Base-by-base conservation (phyloP, 2,888 invertebrate species). In the Ecliptopera silaceata region DNA sequence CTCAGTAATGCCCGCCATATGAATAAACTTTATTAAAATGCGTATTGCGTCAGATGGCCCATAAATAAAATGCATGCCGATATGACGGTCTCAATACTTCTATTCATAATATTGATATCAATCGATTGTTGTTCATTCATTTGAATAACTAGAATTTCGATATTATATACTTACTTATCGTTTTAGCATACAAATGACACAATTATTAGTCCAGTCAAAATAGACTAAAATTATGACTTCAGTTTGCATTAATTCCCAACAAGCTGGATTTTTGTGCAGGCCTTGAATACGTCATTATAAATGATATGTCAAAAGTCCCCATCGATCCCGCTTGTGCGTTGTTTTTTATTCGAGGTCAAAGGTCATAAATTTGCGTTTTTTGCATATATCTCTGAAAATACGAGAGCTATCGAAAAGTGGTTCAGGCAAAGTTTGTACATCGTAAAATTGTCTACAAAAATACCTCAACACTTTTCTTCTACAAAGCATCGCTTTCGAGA, bases 21-120 rank as follows among this genome's bases (percentile, higher is more conserved):
- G 46, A 55, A 53, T 59, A 61, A 61, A 53, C 52, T 53, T 54
- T 61, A 64, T 64, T 61, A 52, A 64, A 61, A 61, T 58, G 48
- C 59, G 39, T 42, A 54, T 63, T 64, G 61, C 64, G 66, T 66
- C 61, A 66, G 52, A 57, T 61, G 57, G 49, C 52, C 51, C 61
- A 55, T 56, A 63, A 62, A 63, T 63, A 61, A 59, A 61, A 56
- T 55, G 56, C 55, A 59, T 47, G 54, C 56, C 51, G 61, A 56
- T 60, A 66, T 52, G 57, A 56, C 55, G 63, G 32, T 56, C 61
- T 59, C 56, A 61, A 54, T 56, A 53, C 42, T 50, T 60, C 57
- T 47, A 64, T 58, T 61, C 58, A 56, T 57, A 42, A 53, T 61
- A 63, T 59, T 59, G 49, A 63, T 60, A 55, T 64, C 59, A 61